Base-by-base conservation (phyloP, 2,113 vertebrate species). In the Zosterops japonicus region DNA sequence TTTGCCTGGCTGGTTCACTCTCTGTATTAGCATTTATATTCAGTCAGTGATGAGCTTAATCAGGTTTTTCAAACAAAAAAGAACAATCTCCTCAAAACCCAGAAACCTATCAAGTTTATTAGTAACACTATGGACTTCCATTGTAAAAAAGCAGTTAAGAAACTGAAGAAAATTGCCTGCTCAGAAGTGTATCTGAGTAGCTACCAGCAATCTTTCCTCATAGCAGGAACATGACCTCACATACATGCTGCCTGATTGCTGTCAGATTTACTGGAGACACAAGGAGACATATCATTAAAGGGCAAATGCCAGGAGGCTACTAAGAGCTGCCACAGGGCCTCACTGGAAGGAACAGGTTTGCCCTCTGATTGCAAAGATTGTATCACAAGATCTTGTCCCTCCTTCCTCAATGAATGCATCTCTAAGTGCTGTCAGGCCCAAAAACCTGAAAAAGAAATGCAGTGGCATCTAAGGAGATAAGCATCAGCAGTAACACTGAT, bases 241-340 rank as follows among this genome's bases (percentile, higher is more conserved):
- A 46, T 71, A 44, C 0, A 0, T 20, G 61, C 76, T 56, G 41
- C 47, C 76, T 76, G 84, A 92, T 49, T 87, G 84, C 82, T 84
- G 64, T 64, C 94, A 74, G 65, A 60, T 64, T 71, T 41, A 59
- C 79, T 59, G 85, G 65, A 94, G 87, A 90, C 44, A 75, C 83
- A 78, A 77, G 41, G 31, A 86, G 78, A 79, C 25, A 56, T 61
- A 95, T 93, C 56, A 81, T 90, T 80, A 83, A 89, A 94, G 79
- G 39, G 53, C 36, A 92, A 71, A 89, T 42, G 63, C 65, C 70
- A 93, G 55, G 24, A 84, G 65, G 83, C 44, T 83, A 25, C 27
- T 44, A 22, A 69, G 44, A 84, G 63, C 71, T 83, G 76, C 84
- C 50, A 63, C 4, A 31, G 28, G 31, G 28, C 41, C 59, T 61